These are phyloP conservation scores for Mungos mungo DNA, from an alignment of 2,113 vertebrate genomes.

Conservation along the genomic window DNA sequence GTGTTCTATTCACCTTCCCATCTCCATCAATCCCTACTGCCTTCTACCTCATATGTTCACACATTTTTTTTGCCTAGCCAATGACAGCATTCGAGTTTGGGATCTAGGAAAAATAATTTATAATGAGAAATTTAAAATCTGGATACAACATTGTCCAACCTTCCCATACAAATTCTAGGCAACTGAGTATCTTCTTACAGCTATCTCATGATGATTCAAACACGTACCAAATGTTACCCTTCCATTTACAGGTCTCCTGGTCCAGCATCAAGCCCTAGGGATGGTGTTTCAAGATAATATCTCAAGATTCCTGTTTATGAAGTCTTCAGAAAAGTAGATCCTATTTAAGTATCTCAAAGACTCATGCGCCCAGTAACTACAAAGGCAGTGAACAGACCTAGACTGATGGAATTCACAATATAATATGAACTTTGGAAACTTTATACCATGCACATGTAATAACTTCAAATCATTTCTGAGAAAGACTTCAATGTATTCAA, in stretches of 20 bases:
- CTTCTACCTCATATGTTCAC: neutral
- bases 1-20: neutral
- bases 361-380: neutral
- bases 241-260: neutral
- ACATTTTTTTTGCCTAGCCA: conserved; percentile 14
- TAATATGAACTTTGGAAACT: neutral
- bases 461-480: conserved; percentile 38
- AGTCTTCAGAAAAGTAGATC: neutral
- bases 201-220: neutral
- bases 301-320: neutral
- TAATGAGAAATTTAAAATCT: conserved; percentile 31
- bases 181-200: neutral
- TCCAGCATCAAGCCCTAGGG: neutral
- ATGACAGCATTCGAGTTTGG: neutral
- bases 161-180: neutral
- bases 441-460: neutral
- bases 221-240: neutral
- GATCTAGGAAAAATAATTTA: neutral
- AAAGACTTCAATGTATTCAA: neutral
- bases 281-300: neutral
- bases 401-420: conserved; percentile 39
- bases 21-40: neutral
- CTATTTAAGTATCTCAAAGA: neutral
- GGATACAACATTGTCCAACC: neutral
- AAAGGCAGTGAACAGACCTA: neutral